phyloP scores from a whole-genome alignment of 2,888 invertebrate genomes.

The Drosophila borborema region DNA sequence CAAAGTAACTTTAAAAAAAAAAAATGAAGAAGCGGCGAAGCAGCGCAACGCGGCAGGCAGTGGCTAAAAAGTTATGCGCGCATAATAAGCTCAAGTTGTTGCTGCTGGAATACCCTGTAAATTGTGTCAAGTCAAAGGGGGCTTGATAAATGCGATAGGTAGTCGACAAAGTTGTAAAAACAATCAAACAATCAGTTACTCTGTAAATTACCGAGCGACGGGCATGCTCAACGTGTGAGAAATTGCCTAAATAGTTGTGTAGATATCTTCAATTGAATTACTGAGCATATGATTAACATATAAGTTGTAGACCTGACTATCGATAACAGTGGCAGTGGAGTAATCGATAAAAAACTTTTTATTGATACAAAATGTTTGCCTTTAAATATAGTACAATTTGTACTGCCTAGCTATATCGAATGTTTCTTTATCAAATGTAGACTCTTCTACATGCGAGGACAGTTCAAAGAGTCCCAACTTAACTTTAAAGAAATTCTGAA shows the following conservation, averaged over 20 bases:
- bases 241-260: not conserved
- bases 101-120: conserved; percentile 27
- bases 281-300: not conserved
- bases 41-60: conserved; percentile 6
- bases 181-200: not conserved
- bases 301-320: not conserved
- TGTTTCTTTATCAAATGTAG: too few relatives aligned
- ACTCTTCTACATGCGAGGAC: not conserved
- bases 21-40: conserved; percentile 5
- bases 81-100: conserved; percentile 76
- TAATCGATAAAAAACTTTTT: not conserved
- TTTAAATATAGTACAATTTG: too few relatives aligned
- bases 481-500: too few relatives aligned
- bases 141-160: not conserved
- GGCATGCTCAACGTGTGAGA: not conserved
- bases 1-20: conserved; percentile 76
- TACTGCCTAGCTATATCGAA: too few relatives aligned
- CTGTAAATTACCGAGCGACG: not conserved
- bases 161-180: not conserved
- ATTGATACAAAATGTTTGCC: too few relatives aligned
- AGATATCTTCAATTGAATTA: not conserved
- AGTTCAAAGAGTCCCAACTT: not conserved
- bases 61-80: conserved; percentile 71
- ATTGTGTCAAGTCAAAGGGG: not conserved
- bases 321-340: not conserved